Conservation (phyloP, 2,797 vertebrate genomes). For the Coregonus ussuriensis region DNA sequence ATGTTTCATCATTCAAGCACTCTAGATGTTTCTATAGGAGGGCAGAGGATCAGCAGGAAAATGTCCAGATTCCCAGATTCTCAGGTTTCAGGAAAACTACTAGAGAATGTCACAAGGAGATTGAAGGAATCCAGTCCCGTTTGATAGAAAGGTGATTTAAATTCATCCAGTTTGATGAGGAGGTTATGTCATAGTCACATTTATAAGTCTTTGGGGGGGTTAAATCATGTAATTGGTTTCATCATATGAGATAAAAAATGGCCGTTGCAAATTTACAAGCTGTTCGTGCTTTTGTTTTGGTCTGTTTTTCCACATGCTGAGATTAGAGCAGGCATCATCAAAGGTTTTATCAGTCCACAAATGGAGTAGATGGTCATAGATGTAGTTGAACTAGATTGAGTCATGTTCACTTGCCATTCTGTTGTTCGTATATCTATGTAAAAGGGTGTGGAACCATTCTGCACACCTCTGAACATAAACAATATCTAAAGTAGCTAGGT, state of each 20-base stretch:
- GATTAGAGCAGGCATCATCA: conserved; percentile 27
- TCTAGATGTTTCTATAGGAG: conserved; percentile 22
- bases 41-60: neutral
- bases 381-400: neutral
- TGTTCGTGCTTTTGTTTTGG: conserved; percentile 38
- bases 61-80: neutral
- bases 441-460: conserved; percentile 55
- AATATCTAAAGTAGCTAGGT: conserved; percentile 45
- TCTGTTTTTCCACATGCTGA: conserved; percentile 42
- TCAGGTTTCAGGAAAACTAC: neutral
- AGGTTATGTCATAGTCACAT: conserved; percentile 6
- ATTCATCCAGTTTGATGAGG: conserved; percentile 15
- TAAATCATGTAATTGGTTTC: conserved; percentile 13
- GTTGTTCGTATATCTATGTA: conserved; percentile 24
- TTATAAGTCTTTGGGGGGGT: neutral
- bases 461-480: conserved; percentile 42
- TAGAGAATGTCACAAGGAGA: conserved; percentile 3
- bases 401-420: neutral
- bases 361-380: conserved; percentile 6
- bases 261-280: neutral
- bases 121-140: neutral
- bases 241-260: conserved; percentile 7
- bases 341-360: conserved; percentile 33
- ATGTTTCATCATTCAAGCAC: neutral
- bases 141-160: conserved; percentile 1